These are phyloP conservation scores for Chromobotia macracanthus DNA, from an alignment of 2,797 vertebrate species.

Conservation along the genomic window DNA sequence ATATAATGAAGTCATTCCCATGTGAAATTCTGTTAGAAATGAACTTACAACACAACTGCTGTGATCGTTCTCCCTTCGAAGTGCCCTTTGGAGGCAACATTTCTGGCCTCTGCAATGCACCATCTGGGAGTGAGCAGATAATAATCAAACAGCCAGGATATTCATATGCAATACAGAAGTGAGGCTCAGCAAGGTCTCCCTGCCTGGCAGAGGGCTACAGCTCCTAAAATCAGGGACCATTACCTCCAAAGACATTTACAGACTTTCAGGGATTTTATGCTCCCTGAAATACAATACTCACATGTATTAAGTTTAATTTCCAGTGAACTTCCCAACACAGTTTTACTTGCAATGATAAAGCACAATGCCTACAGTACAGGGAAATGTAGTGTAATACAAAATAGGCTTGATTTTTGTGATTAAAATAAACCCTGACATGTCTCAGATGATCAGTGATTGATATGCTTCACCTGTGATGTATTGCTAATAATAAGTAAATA, in stretches of 20 bases:
- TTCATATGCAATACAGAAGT: constrained; percentile 53
- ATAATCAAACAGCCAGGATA: background rate
- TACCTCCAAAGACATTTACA: constrained; percentile 50
- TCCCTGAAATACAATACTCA: constrained; percentile 71
- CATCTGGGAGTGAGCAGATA: background rate
- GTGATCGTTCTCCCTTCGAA: background rate
- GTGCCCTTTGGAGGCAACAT: background rate
- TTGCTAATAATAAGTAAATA: constrained; percentile 63
- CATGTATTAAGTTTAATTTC: constrained; percentile 71
- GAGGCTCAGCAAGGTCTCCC: constrained; percentile 33
- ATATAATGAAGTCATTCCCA: too few species aligned
- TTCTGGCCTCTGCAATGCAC: background rate
- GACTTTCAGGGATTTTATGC: constrained; percentile 58
- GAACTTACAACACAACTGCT: background rate
- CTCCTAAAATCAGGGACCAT: constrained; percentile 59
- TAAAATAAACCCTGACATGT: constrained; percentile 38
- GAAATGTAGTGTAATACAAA: background rate
- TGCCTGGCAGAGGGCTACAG: constrained; percentile 40
- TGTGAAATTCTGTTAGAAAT: background rate
- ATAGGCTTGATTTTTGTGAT: background rate
- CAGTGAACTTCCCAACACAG: constrained; percentile 57
- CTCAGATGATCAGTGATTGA: constrained; percentile 50
- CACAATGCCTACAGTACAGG: background rate
- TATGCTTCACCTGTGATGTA: constrained; percentile 65
- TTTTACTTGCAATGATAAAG: background rate